phyloP scores from a whole-genome alignment of 1,140 invertebrate genomes.

The Papilio polyxenes region DNA sequence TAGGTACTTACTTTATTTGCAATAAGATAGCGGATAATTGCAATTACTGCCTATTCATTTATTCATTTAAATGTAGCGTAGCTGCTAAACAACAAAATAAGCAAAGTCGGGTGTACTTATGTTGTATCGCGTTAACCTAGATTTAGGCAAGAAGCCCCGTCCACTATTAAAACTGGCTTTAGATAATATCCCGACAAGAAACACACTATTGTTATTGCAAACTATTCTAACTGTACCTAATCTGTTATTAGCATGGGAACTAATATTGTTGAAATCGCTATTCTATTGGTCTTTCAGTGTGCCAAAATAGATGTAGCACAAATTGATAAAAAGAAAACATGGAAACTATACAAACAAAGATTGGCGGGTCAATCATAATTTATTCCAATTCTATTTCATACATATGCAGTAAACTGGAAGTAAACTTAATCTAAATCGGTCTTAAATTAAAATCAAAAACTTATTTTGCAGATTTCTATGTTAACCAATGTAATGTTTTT shows the following conservation, averaged over 20 bases:
- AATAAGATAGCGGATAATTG: neutral
- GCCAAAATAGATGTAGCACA: too few relatives aligned
- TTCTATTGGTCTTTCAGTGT: neutral
- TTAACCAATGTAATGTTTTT: conserved; percentile 37
- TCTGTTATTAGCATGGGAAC: conserved; percentile 21
- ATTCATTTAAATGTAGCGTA: too few relatives aligned
- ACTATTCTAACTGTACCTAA: conserved; percentile 18
- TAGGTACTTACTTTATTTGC: neutral
- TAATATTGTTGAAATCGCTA: neutral
- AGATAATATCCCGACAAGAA: conserved; percentile 26
- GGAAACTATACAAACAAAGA: too few relatives aligned
- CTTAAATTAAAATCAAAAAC: too few relatives aligned
- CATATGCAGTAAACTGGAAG: too few relatives aligned
- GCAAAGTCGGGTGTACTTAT: neutral
- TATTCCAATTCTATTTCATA: too few relatives aligned
- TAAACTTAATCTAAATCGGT: too few relatives aligned
- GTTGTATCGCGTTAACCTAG: conserved; percentile 16
- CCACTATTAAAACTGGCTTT: conserved; percentile 31
- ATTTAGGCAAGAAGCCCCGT: conserved; percentile 3
- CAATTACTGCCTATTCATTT: too few relatives aligned
- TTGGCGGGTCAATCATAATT: too few relatives aligned
- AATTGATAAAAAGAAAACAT: too few relatives aligned
- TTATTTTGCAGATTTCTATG: neutral
- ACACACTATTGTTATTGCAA: conserved; percentile 17
- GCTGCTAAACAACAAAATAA: neutral